Conservation (phyloP, 2,888 invertebrate genomes). For the Oasisia sp. region DNA sequence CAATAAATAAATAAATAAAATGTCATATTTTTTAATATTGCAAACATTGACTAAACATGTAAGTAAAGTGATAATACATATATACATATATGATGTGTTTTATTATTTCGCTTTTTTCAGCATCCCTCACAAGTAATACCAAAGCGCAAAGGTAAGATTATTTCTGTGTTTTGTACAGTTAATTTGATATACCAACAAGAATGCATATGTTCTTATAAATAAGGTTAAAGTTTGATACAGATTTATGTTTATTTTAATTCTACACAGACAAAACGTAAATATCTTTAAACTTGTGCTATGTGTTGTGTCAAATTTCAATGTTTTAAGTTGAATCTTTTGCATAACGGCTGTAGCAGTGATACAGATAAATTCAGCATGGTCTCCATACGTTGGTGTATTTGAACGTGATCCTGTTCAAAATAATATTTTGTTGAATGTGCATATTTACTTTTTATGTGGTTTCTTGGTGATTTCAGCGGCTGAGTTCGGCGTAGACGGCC, state of each 20-base stretch:
- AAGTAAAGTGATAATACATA: no score
- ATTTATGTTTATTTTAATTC: no score
- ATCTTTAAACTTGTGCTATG: background rate
- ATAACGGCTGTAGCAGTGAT: background rate
- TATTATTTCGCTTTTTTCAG: conserved; percentile 45
- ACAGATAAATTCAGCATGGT: background rate
- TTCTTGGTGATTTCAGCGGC: conserved; percentile 48
- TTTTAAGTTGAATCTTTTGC: background rate
- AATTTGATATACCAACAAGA: background rate
- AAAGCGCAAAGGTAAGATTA: conserved; percentile 55
- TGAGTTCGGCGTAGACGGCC: conserved; percentile 88
- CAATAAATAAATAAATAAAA: no score
- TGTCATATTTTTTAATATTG: no score
- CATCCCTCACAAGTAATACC: conserved; percentile 79
- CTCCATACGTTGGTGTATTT: background rate
- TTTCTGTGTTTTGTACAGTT: background rate
- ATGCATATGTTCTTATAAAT: background rate
- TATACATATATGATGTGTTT: background rate
- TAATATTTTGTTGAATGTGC: background rate
- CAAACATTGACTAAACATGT: no score
- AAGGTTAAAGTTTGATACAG: background rate
- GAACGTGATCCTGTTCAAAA: background rate
- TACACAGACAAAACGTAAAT: no score
- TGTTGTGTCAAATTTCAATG: background rate
- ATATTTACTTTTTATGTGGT: background rate